Conservation (phyloP, 2,113 vertebrate species). For the Amblyopsis rosae region DNA sequence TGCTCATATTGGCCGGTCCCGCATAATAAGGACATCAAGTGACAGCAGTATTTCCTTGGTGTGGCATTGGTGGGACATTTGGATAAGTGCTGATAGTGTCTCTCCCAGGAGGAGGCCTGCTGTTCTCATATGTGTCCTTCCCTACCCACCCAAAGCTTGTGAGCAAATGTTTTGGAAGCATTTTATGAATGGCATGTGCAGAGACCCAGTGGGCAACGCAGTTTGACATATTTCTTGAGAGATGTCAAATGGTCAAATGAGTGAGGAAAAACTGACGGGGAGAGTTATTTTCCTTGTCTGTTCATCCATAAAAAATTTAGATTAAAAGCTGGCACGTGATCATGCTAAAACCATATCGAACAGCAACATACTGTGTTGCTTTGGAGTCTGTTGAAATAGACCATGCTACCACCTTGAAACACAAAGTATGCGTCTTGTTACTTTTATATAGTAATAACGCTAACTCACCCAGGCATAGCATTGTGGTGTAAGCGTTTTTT, state of each 20-base stretch:
- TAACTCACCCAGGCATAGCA: background rate
- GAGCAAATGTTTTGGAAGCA: constrained; percentile 68
- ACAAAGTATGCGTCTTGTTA: background rate
- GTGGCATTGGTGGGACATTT: constrained; percentile 29
- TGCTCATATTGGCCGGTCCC: no score
- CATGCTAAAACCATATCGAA: background rate
- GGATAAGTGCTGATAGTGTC: constrained; percentile 50
- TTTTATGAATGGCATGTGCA: constrained; percentile 58
- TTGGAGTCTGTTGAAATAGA: constrained; percentile 3
- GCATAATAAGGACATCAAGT: constrained; percentile 6
- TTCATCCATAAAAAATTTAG: constrained; percentile 25
- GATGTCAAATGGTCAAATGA: constrained; percentile 59
- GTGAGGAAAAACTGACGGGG: constrained; percentile 19
- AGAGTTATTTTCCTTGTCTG: constrained; percentile 33
- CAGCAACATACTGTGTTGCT: background rate
- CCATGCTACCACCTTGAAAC: background rate
- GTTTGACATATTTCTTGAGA: constrained; percentile 63
- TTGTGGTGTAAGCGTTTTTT: constrained; percentile 6
- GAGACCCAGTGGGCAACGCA: constrained; percentile 54
- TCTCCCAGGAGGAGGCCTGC: constrained; percentile 48
- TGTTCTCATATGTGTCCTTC: constrained; percentile 62
- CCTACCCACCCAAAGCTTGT: constrained; percentile 54
- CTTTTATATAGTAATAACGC: no score
- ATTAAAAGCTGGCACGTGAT: background rate
- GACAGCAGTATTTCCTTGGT: constrained; percentile 25